phyloP scores from a whole-genome alignment of 2,888 invertebrate genomes.

The Trichogramma dendrolimi region DNA sequence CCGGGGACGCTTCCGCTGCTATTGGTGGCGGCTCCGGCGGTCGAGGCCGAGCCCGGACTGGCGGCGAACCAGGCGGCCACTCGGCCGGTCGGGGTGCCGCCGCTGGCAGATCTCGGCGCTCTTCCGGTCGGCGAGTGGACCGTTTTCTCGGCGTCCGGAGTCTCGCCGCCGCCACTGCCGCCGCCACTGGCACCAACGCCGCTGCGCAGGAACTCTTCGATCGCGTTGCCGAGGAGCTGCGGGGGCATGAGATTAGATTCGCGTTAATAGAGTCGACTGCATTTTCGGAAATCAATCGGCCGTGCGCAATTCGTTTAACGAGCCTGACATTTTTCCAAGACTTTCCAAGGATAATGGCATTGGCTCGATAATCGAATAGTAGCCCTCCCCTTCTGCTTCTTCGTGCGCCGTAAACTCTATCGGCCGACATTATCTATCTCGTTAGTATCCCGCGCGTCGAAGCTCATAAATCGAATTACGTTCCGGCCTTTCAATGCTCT shows the following conservation, averaged over 20 bases:
- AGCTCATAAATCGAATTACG: no score
- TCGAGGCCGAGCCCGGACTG: conserved; percentile 3
- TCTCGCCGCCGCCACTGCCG: conserved; percentile 31
- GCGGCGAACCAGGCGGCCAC: conserved; percentile 45
- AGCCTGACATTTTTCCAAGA: no score
- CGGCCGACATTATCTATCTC: no score
- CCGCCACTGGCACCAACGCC: conserved; percentile 36
- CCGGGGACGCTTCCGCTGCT: neutral
- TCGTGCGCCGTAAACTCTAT: no score
- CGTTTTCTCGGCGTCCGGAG: conserved; percentile 41
- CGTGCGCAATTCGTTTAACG: no score
- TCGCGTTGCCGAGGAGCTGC: conserved; percentile 71
- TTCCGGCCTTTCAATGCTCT: no score
- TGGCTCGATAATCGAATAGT: no score
- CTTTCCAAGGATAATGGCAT: no score
- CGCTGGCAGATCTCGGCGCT: conserved; percentile 27
- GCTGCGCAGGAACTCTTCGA: conserved; percentile 68
- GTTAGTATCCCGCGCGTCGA: no score
- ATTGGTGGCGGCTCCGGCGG: neutral
- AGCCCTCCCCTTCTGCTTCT: no score
- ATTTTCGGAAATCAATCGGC: no score
- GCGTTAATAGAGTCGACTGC: neutral
- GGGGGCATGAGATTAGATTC: neutral
- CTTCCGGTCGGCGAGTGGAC: conserved; percentile 49
- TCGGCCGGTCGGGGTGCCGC: conserved; percentile 34